Conservation (phyloP, 2,888 invertebrate genomes). For the Trachelus iudaicus region DNA sequence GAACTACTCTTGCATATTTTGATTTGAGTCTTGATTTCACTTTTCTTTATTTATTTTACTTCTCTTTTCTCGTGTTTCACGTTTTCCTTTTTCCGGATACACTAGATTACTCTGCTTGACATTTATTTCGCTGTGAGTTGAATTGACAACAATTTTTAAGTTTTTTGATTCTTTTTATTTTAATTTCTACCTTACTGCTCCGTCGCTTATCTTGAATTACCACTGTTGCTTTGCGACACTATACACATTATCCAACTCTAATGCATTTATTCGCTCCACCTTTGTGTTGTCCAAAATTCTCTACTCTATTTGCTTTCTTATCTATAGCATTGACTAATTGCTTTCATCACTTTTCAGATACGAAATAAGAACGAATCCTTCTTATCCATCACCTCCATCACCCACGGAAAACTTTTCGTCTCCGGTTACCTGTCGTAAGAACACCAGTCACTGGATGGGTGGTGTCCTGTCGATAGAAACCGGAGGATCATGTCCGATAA, state of each 20-base stretch:
- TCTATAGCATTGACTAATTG: neutral
- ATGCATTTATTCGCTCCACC: neutral
- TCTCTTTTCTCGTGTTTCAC: neutral
- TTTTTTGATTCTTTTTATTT: neutral
- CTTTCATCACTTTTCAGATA: conserved; percentile 67
- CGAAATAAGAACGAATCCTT: conserved; percentile 80
- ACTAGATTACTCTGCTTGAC: neutral
- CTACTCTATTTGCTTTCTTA: neutral
- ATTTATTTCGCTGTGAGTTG: neutral
- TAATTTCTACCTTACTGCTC: neutral
- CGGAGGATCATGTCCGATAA: conserved; percentile 79
- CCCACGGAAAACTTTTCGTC: conserved; percentile 75
- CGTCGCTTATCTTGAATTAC: neutral
- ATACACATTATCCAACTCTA: neutral
- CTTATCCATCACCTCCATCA: conserved; percentile 73
- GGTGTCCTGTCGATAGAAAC: conserved; percentile 76
- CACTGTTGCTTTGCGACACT: neutral
- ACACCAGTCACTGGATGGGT: conserved; percentile 71
- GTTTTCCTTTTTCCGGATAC: neutral
- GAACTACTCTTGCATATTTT: neutral
- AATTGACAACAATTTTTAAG: neutral
- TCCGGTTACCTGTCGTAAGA: conserved; percentile 77
- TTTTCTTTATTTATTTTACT: neutral
- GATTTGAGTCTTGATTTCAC: neutral
- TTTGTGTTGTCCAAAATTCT: neutral